Evolutionary conservation across 2,797 vertebrate genomes (phyloP).

Genomic region (Anguilla obscura): DNA sequence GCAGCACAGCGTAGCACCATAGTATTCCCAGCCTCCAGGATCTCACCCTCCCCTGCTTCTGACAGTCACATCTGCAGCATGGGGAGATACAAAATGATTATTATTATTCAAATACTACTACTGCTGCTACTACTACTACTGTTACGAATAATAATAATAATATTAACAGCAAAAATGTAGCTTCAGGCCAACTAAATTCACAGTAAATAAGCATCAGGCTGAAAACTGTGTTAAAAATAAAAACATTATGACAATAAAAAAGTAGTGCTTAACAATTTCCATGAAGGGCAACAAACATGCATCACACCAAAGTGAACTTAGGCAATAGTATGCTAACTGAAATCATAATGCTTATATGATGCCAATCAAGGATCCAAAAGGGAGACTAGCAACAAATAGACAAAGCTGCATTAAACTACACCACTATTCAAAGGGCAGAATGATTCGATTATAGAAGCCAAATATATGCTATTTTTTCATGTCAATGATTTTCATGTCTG

Average conservation of each 20-base stretch:
- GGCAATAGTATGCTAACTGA: neutral
- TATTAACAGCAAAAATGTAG: neutral
- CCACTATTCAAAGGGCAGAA: neutral
- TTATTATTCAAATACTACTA: neutral
- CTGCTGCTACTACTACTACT: neutral
- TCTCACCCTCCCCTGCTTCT: constrained; percentile 52
- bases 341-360: neutral
- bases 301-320: neutral
- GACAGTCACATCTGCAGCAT: constrained; percentile 40
- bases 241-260: neutral
- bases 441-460: neutral
- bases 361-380: neutral
- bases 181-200: neutral
- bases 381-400: neutral
- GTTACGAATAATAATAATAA: neutral
- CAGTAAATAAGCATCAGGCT: neutral
- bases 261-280: neutral
- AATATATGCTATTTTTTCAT: neutral
- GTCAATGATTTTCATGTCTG: neutral
- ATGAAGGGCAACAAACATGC: neutral
- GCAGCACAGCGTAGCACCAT: constrained; percentile 63
- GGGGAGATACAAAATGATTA: neutral
- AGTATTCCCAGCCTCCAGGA: constrained; percentile 52
- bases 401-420: neutral
- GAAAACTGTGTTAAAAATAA: neutral